phyloP scores from a whole-genome alignment of 2,797 vertebrate species.

The Pantherophis alleghaniensis region DNA sequence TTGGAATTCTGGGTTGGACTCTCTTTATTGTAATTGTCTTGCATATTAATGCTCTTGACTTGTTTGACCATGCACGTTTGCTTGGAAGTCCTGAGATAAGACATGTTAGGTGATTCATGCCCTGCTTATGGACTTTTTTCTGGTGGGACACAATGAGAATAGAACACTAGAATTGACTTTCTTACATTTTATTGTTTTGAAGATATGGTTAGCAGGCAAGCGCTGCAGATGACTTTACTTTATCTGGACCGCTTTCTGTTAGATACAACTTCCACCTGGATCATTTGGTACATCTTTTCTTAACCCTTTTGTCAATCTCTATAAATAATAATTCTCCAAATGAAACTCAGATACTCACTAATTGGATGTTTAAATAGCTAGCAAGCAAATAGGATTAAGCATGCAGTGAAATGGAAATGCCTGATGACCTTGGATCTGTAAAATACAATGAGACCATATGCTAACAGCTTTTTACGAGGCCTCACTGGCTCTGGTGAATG shows the following conservation, averaged over 20 bases:
- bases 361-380: background rate
- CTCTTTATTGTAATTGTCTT: background rate
- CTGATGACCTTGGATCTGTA: background rate
- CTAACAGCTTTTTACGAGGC: background rate
- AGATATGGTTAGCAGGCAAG: conserved; percentile 18
- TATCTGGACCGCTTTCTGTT: conserved; percentile 30
- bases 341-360: background rate
- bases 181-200: background rate
- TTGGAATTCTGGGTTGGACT: background rate
- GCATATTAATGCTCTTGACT: background rate
- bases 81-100: background rate
- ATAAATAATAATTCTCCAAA: background rate
- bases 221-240: conserved; percentile 15
- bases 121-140: background rate
- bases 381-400: conserved; percentile 29
- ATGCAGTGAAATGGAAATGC: background rate
- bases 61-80: background rate
- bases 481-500: background rate
- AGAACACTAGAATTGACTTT: background rate
- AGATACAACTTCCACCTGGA: conserved; percentile 23
- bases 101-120: background rate
- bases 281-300: background rate
- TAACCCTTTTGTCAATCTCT: fast-evolving
- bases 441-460: background rate
- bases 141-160: background rate